phyloP scores from a whole-genome alignment of 2,888 invertebrate species.

The Vesta saturnalis region DNA sequence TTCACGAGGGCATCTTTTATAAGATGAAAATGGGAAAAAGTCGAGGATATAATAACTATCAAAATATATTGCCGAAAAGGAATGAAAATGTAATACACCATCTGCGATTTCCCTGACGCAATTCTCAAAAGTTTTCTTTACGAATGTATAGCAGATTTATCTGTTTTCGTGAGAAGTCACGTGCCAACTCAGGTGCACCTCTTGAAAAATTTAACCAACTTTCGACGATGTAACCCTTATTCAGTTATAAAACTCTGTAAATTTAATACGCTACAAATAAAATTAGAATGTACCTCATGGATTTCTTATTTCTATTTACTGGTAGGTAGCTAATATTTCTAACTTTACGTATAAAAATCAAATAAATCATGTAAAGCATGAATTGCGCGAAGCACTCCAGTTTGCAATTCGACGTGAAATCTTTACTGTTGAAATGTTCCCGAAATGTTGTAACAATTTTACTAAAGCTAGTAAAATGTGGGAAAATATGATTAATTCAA shows the following conservation, averaged over 20 bases:
- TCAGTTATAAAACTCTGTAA: neutral
- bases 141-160: constrained; percentile 5
- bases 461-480: too few relatives aligned
- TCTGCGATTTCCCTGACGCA: constrained; percentile 12
- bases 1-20: neutral
- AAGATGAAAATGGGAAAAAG: neutral
- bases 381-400: too few relatives aligned
- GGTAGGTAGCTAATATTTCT: too few relatives aligned
- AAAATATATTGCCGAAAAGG: constrained; percentile 9
- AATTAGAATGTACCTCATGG: too few relatives aligned
- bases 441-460: too few relatives aligned
- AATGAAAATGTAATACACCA: constrained; percentile 13
- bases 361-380: too few relatives aligned
- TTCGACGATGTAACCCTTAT: neutral
- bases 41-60: constrained; percentile 9
- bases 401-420: too few relatives aligned
- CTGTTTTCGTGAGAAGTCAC: constrained; percentile 4
- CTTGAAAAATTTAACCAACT: neutral
- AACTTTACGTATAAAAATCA: too few relatives aligned
- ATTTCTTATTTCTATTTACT: too few relatives aligned
- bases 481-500: too few relatives aligned
- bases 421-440: too few relatives aligned
- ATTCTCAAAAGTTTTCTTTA: constrained; percentile 8
- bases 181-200: constrained; percentile 8
- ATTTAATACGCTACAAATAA: neutral